Base-by-base conservation (phyloP, 2,797 vertebrate genomes). In the Enteromius trimaculatus region DNA sequence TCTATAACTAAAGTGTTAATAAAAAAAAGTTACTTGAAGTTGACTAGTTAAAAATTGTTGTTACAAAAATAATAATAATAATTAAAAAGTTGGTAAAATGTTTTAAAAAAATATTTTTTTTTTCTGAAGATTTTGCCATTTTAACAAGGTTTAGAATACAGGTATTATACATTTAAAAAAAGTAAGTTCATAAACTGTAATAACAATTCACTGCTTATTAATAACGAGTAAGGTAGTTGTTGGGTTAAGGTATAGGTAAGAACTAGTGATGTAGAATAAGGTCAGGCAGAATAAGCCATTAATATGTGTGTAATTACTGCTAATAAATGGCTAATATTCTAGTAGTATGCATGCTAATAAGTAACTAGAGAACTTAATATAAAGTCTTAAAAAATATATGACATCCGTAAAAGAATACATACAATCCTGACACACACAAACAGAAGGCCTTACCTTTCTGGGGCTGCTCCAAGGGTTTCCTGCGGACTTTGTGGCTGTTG, bases 401-500 rank as follows among this genome's bases (percentile, higher is more conserved):
- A 68, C 2, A 1, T 39, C n/a, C 1, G 3, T 6, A 7, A 29
- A 62, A 1, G 10, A 23, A 26, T 14, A 6, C 4, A 75, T 44
- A 44, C 3, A 19, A n/a, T 49, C 55, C 26, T 49, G 3, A 26
- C 75, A 78, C 23, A 76, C 49, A 68, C 34, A 69, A 10, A 44
- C 69, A 21, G 4, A 21, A 53, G 17, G n/a, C 26, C n/a, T 39
- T 93, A 96, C 96, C 96, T 95, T 95, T 95, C 0, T 92, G 90
- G 64, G 93, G 89, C 83, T 94, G 93, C 58, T 95, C 93, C 39
- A 93, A 88, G 66, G 87, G 92, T 92, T 95, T 95, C 87, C 95
- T 93, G 65, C 88, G 84, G 51, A 89, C 87, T 88, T 90, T 96
- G 87, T 90, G 90, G 90, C 89, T 96, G 84, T 95, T 95, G 58